Evolutionary conservation across 1,140 invertebrate genomes (phyloP), one percentile per base, ranked within the genome.

Genomic region (Penaeus indicus): DNA sequence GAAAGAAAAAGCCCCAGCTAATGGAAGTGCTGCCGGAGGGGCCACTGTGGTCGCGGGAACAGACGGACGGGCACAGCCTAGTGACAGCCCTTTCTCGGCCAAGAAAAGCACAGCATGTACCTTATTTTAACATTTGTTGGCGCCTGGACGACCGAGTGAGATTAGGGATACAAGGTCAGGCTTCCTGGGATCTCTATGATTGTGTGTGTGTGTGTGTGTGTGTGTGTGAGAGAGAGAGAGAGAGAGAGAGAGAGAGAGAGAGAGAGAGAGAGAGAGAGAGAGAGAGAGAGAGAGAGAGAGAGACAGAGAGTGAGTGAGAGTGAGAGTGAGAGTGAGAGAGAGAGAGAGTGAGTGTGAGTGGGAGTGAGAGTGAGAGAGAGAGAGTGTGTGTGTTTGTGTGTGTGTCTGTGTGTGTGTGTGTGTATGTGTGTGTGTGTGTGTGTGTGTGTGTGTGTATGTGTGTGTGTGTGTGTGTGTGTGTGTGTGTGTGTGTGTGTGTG

Each of bases 401-500:
- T 4, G 27, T 4, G 27, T 69, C 3, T 69, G 67, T 69, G 67
- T 69, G 67, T 69, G 67, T 69, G 67, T 69, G 67, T 69, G 67
- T 69, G 67, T 69, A 7, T 69, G 67, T 69, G 67, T 69, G 67
- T 69, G 67, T 4, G 67, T 69, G 67, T 69, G 67, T 4, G 67
- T 72, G 11, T 72, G 19, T 72, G 19, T 72, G 67, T 72, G 19
- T 72, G 19, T 72, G 67, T 72, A 21, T 72, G 67, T 72, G 19
- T 72, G 11, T 72, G 67, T 72, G 67, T 72, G 67, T 22, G 67
- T 22, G 67, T 72, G 67, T n/a, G 67, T 22, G 16, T 72, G 67
- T 22, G 19, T n/a, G 11, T 72, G 19, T 72, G 11, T 72, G 67
- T 69, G 67, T 7, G 67, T 69, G 67, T 69, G 67, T 69, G 18